Evolutionary conservation across 2,797 vertebrate genomes (phyloP).

Genomic region (Hipposideros larvatus): DNA sequence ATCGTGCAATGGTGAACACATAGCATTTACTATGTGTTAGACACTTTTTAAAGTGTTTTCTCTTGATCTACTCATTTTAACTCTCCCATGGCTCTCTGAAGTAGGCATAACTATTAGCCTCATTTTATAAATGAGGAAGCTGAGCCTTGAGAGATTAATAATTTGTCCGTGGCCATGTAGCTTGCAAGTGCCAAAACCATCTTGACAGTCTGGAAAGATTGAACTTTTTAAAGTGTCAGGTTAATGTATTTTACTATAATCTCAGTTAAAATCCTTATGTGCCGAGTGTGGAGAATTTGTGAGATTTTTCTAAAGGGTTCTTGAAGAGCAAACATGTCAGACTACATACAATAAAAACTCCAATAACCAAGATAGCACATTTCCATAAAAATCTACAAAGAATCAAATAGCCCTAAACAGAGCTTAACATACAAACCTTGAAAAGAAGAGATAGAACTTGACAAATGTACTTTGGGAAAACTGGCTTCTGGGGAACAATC

Average conservation of each 20-base stretch:
- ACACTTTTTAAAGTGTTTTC: background rate
- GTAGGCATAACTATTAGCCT: background rate
- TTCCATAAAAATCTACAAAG: background rate
- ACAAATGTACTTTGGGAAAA: background rate
- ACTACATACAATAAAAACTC: background rate
- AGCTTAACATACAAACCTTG: background rate
- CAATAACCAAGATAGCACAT: background rate
- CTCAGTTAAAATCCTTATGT: background rate
- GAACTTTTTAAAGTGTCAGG: background rate
- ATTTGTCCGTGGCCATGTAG: background rate
- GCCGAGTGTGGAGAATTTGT: background rate
- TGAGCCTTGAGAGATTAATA: background rate
- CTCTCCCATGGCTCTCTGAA: background rate
- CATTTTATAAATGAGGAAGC: conserved; percentile 39
- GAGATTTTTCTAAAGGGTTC: background rate
- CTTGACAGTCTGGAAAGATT: background rate
- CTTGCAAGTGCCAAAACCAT: background rate
- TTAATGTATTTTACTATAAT: conserved; percentile 44
- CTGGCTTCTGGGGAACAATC: background rate
- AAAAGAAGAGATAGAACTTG: background rate
- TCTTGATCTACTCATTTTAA: background rate
- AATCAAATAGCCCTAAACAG: background rate
- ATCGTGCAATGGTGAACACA: background rate
- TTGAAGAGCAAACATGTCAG: background rate
- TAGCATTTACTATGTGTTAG: background rate